Evolutionary conservation across 2,113 vertebrate species (phyloP).

Genomic region (Tympanuchus pallidicinctus): DNA sequence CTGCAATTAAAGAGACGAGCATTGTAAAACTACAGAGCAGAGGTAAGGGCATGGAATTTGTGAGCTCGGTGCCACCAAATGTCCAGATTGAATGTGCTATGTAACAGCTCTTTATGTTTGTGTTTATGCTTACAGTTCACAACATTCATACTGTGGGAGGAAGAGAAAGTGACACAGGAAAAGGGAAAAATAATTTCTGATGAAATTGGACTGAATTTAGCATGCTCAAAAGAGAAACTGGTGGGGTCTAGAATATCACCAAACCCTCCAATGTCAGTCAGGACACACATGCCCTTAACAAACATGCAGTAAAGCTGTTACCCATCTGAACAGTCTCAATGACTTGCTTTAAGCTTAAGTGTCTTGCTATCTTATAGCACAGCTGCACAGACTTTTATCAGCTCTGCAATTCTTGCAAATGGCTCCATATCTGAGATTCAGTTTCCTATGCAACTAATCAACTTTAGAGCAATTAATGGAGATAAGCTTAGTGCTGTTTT

Average conservation of each 20-base stretch:
- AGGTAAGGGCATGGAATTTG: conserved; percentile 33
- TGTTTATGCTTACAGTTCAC: background rate
- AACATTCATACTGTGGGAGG: conserved; percentile 3
- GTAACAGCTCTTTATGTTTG: background rate
- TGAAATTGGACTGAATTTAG: background rate
- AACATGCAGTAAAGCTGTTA: background rate
- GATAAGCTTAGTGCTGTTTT: conserved; percentile 5
- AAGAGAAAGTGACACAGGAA: background rate
- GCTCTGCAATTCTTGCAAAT: background rate
- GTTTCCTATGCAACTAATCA: background rate
- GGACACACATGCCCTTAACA: background rate
- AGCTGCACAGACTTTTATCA: background rate
- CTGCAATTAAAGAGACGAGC: conserved; percentile 42
- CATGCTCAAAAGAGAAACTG: background rate
- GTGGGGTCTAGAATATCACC: background rate
- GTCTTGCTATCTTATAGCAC: background rate
- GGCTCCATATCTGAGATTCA: background rate
- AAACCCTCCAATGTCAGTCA: background rate
- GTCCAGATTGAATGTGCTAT: background rate
- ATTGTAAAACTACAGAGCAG: conserved; percentile 19
- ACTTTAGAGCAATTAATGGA: conserved; percentile 33
- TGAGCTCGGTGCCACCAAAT: conserved; percentile 6
- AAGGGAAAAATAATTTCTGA: background rate
- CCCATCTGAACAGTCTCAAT: background rate
- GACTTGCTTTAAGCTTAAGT: conserved; percentile 1